Base-by-base conservation (phyloP, 2,113 vertebrate species). In the Oryzias javanicus region DNA sequence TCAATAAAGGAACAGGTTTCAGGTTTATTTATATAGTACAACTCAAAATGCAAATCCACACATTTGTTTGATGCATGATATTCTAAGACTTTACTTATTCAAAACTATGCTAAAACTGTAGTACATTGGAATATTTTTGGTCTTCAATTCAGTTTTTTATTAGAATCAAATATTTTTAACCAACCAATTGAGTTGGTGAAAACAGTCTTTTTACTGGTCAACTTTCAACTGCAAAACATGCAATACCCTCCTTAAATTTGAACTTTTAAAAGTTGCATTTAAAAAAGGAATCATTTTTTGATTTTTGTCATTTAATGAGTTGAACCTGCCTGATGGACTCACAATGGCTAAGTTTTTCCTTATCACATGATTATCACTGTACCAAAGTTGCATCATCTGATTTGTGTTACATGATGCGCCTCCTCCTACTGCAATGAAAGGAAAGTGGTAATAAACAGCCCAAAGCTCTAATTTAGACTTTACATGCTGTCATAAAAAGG, bases 341-440 rank as follows among this genome's bases (percentile, higher is more conserved):
- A 64, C 42, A 55, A 25, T 46, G 22, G 14, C 5, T 16, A 25
- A 55, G 15, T 64, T 59, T 17, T 60, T 25, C 70, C 15, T 67
- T 18, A 70, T 82, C 86, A 86, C 55, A 83, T 79, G 84, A 72
- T 62, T 49, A 67, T 59, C 68, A 79, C 76, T 41, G 4, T 75
- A 61, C 29, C 69, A 53, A 81, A 81, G 55, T 81, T 65, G 4
- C 75, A 77, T 76, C 83, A 83, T 81, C 72, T 83, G 68, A 80
- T 76, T 54, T 64, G 59, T 61, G 54, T 82, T 65, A 68, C 50
- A 61, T 67, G 61, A 72, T 61, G 56, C 42, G 14, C 46, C 46
- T 50, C 58, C 25, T 29, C 13, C 14, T 42, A 14, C 29, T 20
- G 42, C 2, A 29, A 54, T 53, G n/a, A 22, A 48, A n/a, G n/a